Conservation (phyloP, 2,888 invertebrate genomes). For the Trypoxylon attenuatum region DNA sequence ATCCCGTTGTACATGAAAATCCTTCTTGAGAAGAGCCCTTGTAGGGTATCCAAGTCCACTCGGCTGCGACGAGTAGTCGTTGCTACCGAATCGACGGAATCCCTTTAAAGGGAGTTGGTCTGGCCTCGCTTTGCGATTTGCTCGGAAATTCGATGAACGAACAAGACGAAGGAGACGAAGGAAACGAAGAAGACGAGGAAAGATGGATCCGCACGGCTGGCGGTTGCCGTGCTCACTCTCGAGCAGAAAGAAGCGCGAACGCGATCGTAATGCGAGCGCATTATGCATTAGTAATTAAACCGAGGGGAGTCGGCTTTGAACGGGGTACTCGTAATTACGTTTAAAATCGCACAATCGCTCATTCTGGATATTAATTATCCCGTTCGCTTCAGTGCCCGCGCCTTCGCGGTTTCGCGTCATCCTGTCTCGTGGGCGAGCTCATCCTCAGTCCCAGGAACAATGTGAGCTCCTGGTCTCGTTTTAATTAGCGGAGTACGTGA, state of each 20-base stretch:
- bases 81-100: too few relatives aligned
- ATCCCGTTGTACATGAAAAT: too few relatives aligned
- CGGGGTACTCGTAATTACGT: slow-evolving; percentile 50
- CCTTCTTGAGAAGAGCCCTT: too few relatives aligned
- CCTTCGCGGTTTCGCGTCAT: neutral
- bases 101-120: too few relatives aligned
- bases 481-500: slow-evolving; percentile 6
- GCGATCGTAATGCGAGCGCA: slow-evolving; percentile 13
- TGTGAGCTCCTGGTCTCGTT: neutral
- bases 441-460: neutral
- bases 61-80: too few relatives aligned
- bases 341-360: slow-evolving; percentile 54
- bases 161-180: too few relatives aligned
- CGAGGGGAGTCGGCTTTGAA: slow-evolving; percentile 24
- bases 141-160: too few relatives aligned
- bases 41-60: too few relatives aligned
- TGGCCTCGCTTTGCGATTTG: too few relatives aligned
- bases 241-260: neutral
- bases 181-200: too few relatives aligned
- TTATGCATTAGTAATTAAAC: slow-evolving; percentile 55
- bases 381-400: neutral
- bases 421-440: neutral
- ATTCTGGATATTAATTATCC: slow-evolving; percentile 54
- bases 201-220: too few relatives aligned
- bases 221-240: too few relatives aligned